phyloP scores from a whole-genome alignment of 2,797 vertebrate species.

The Rhynchonycteris naso region DNA sequence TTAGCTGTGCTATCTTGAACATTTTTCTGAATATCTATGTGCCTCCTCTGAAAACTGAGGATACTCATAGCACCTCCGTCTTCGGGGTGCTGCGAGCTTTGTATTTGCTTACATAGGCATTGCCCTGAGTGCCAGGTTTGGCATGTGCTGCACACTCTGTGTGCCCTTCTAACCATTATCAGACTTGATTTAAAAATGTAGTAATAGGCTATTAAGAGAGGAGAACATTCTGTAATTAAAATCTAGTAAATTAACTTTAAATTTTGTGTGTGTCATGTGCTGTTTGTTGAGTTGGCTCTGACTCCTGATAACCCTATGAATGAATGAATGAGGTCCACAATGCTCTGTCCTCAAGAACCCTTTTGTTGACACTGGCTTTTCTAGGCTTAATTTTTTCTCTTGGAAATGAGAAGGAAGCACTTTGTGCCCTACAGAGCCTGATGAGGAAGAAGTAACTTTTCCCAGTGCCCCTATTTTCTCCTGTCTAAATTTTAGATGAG shows the following conservation, averaged over 20 bases:
- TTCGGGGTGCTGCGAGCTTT: background rate
- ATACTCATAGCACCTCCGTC: background rate
- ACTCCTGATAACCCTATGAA: too few species aligned
- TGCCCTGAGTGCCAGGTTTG: background rate
- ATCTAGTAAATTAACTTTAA: background rate
- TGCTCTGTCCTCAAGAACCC: background rate
- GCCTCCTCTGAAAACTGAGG: background rate
- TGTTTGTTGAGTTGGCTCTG: background rate
- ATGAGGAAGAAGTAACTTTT: background rate
- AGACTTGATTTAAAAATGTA: background rate
- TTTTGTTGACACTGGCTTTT: background rate
- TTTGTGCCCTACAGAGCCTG: background rate
- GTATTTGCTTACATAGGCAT: background rate
- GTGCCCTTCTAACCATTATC: background rate
- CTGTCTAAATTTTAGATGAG: background rate
- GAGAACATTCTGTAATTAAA: background rate
- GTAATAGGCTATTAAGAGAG: background rate
- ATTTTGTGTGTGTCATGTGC: background rate
- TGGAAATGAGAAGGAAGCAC: background rate
- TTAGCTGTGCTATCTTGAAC: background rate
- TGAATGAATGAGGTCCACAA: background rate
- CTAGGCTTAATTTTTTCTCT: background rate
- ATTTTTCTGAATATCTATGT: background rate
- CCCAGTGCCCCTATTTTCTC: background rate
- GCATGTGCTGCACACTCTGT: background rate